Percentiles rank a stretch among this genome's conserved stretches.
These are phyloP conservation scores for Leucophenga varia DNA, from an alignment of 1,140 invertebrate species.

Conservation along the genomic window DNA sequence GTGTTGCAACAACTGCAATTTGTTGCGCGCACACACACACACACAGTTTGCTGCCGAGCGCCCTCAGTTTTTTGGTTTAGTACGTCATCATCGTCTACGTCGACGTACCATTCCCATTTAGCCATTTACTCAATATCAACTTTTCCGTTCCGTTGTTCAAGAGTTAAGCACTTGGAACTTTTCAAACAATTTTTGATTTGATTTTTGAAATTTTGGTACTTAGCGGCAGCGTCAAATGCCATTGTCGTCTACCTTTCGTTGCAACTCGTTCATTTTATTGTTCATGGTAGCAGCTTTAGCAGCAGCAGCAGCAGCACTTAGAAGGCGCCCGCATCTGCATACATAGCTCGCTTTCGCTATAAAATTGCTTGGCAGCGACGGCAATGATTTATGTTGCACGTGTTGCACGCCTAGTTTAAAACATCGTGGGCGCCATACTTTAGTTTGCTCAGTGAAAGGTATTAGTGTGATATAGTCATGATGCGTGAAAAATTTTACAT, in stretches of 20 bases:
- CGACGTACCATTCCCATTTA: too few species aligned
- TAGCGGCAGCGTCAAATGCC: too few species aligned
- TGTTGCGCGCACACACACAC: too few species aligned
- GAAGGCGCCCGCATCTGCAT: conserved; percentile 1
- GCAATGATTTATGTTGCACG: conserved; percentile 47
- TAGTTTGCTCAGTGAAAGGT: conserved; percentile 37
- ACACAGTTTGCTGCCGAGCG: conserved; percentile 39
- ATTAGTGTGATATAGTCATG: conserved; percentile 46
- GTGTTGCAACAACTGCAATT: conserved; percentile 32
- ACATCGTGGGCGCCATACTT: too few species aligned
- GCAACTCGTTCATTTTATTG: too few species aligned
- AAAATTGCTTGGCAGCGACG: conserved; percentile 15
- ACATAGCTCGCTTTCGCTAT: conserved; percentile 9
- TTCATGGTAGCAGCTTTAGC: too few species aligned
- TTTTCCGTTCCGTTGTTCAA: too few species aligned
- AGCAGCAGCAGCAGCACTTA: too few species aligned
- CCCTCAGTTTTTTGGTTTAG: background rate
- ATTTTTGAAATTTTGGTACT: conserved; percentile 50
- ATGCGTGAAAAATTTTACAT: too few species aligned
- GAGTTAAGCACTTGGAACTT: conserved; percentile 48
- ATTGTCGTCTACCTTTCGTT: too few species aligned
- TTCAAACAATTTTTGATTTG: conserved; percentile 51
- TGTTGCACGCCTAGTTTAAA: conserved; percentile 32
- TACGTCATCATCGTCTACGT: background rate
- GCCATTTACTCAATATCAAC: too few species aligned